These are phyloP conservation scores for Calliopsis andreniformis DNA, from an alignment of 1,140 invertebrate species.

Conservation along the genomic window DNA sequence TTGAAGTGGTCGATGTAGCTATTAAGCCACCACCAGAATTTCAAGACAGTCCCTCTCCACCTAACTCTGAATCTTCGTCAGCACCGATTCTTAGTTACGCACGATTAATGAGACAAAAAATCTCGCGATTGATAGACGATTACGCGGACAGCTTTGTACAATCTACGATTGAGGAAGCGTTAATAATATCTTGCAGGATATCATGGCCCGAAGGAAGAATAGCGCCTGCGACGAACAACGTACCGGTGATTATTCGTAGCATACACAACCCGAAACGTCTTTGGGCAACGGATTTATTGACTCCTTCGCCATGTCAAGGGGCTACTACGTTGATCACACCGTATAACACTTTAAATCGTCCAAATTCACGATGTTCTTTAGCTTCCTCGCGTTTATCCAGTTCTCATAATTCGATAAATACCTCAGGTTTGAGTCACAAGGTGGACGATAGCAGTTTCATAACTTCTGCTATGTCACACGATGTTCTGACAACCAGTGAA, in stretches of 20 bases:
- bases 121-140: constrained; percentile 71
- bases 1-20: constrained; percentile 80
- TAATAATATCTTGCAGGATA: constrained; percentile 76
- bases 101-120: constrained; percentile 62
- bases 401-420: constrained; percentile 90
- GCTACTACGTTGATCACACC: constrained; percentile 78
- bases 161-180: constrained; percentile 75
- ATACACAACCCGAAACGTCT: constrained; percentile 80
- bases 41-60: constrained; percentile 84
- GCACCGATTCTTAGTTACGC: constrained; percentile 72
- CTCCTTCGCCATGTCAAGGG: constrained; percentile 83
- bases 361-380: constrained; percentile 87
- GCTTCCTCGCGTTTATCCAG: constrained; percentile 88
- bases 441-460: constrained; percentile 92
- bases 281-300: constrained; percentile 84
- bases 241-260: constrained; percentile 50
- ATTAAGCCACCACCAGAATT: constrained; percentile 91
- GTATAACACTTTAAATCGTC: constrained; percentile 82
- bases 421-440: constrained; percentile 85
- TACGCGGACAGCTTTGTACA: constrained; percentile 74
- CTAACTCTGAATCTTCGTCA: constrained; percentile 74
- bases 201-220: constrained; percentile 78
- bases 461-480: constrained; percentile 92
- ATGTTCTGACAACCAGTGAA: constrained; percentile 86
- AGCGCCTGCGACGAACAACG: constrained; percentile 49